Base-by-base conservation (phyloP, 2,797 vertebrate genomes). In the Brotula barbata region DNA sequence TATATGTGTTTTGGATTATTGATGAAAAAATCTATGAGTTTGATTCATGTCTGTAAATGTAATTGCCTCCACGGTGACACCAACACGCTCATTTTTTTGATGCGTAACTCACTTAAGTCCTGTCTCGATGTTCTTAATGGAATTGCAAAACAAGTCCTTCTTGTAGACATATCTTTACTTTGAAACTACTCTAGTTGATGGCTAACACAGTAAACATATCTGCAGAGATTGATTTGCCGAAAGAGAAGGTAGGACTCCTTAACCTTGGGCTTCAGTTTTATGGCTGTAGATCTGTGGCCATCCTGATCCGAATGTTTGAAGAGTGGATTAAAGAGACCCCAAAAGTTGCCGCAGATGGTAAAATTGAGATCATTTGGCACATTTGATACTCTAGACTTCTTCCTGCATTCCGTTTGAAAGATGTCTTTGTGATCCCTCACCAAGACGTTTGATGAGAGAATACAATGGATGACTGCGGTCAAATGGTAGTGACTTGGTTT, bases 401-500 rank as follows among this genome's bases (percentile, higher is more conserved):
- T 3, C 17, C 19, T 7, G 61, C 62, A 16, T 40, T 37, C 47
- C 41, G 3, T 58, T 45, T 73, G 48, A 73, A 75, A 42, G 20
- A 52, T 51, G 41, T 36, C 74, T 75, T 75, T 82, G 65, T 36
- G 20, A 25, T 40, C 36, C 41, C 43, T 41, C 36, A 10, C 1
- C 17, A 3, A 40, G 36, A 53, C 63, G n/a, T 60, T 36, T 59
- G 28, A 6, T 7, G 15, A 33, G n/a, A 13, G 31, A 57, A 36
- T 31, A 69, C 71, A 71, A 66, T 61, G 42, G 45, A 22, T 34
- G 33, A 43, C 51, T 68, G 25, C 59, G 56, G 61, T 31, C 22
- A 59, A 17, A 66, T 40, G 33, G 58, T 63, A 56, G 45, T 50
- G 4, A 39, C 22, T 16, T 4, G 46, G 22, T 51, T 69, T 46